Base-by-base conservation (phyloP, 37 sponge, comb jelly and placozoan species). In the Haliclona indistincta region DNA sequence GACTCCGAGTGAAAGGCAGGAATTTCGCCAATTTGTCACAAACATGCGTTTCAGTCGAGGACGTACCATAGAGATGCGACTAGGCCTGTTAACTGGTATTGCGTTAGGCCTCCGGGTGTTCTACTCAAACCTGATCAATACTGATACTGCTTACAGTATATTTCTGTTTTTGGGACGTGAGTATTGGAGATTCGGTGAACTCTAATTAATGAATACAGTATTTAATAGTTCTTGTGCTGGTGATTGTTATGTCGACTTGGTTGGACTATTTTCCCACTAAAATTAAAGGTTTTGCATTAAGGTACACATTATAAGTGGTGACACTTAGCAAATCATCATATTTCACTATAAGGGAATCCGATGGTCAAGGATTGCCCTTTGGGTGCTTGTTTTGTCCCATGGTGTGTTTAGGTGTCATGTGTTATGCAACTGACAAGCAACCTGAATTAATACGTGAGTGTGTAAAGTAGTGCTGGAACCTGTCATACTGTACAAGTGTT, bases 171-270 rank as follows among this genome's bases (percentile, higher is more conserved):
- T 63, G 0, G 40, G 41, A 2, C 44, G 81, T 81, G 43, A 79
- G 80, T 51, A 26, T 7, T 28, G 41, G 41, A 36, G 10, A 10
- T 15, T 17, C 10, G 15, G 51, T 47, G 51, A 47, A 47, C 15
- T 47, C 13, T 17, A 15, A 17, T 17, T 47, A 47, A 15, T 17
- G 51, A 47, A 47, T 17, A 47, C 51, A 17, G 15, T 47, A 47
- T 47, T 47, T 2, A 77, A 43, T 62, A 82, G 92, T 86, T 43
- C 47, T 54, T 26, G 43, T 91, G 22, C 0, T 78, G 2, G 43
- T 68, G 8, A 60, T 91, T 13, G 58, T 93, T 2, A 67, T 88
- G 63, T 78, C 80, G 3, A 68, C 88, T 35, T 93, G 93, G 93
- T 65, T 93, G 58, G 88, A 93, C 34, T 81, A 81, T 35, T 93